phyloP scores from a whole-genome alignment of 2,113 vertebrate species.

The Mus musculus region DNA sequence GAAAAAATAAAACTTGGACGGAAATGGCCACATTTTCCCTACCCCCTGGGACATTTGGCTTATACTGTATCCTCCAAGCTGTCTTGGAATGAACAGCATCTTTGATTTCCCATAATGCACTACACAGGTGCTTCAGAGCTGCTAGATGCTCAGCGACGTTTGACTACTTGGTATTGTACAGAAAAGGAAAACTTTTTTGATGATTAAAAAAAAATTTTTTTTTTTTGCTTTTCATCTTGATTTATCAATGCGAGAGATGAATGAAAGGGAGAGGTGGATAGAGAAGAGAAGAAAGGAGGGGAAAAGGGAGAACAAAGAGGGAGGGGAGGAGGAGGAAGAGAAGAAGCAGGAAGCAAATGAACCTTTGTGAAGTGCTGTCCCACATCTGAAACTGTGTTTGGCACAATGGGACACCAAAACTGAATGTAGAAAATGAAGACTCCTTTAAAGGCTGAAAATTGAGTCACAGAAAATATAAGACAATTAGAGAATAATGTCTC shows the following conservation, averaged over 20 bases:
- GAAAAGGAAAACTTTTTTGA: neutral
- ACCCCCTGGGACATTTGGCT: neutral
- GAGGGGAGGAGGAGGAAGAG: accelerated
- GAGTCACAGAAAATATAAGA: neutral
- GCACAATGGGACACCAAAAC: neutral
- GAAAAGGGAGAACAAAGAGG: accelerated
- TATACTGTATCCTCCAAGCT: neutral
- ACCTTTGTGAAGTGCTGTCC: neutral
- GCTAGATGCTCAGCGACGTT: neutral
- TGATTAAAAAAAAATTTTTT: neutral
- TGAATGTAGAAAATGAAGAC: neutral
- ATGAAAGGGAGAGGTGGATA: accelerated
- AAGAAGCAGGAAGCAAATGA: too few relatives aligned
- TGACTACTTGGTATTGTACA: neutral
- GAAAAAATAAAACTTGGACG: constrained; percentile 13
- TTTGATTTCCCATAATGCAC: neutral
- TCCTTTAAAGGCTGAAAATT: neutral
- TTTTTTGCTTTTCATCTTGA: constrained; percentile 32
- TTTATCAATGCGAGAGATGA: neutral
- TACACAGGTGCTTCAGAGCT: neutral
- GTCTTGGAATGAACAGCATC: constrained; percentile 19
- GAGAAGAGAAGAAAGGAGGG: too few relatives aligned
- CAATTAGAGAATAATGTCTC: neutral
- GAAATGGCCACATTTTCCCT: neutral
- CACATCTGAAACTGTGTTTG: neutral